A percentile compares a stretch with the other conserved stretches of the same genome.
Evolutionary conservation across 2,797 vertebrate genomes (phyloP).

Genomic region (Microctenopoma steveboyesi): DNA sequence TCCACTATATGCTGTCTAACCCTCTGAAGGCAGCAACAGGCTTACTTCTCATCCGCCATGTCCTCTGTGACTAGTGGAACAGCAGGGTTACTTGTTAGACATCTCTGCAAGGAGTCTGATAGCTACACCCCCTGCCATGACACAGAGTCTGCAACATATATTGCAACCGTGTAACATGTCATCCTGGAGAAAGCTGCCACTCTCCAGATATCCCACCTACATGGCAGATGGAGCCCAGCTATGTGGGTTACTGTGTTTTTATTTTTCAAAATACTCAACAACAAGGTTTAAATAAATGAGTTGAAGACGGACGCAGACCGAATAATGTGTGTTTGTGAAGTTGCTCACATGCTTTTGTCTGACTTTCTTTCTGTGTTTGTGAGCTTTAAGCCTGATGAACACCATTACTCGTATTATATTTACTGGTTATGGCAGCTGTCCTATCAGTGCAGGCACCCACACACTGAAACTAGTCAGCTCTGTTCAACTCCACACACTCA

Average conservation of each 20-base stretch:
- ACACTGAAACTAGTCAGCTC: constrained; percentile 30
- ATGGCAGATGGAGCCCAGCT: constrained; percentile 18
- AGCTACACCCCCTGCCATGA: constrained; percentile 54
- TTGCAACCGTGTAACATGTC: constrained; percentile 28
- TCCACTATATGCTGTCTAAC: constrained; percentile 18
- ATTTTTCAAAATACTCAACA: constrained; percentile 14
- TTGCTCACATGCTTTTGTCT: constrained; percentile 37
- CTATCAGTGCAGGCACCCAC: constrained; percentile 54
- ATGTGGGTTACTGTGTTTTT: neutral
- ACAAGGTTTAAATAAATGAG: constrained; percentile 19
- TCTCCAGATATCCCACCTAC: constrained; percentile 33
- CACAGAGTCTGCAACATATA: constrained; percentile 33
- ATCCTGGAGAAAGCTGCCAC: constrained; percentile 33
- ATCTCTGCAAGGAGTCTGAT: constrained; percentile 53
- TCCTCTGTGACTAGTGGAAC: constrained; percentile 54
- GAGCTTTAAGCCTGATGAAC: constrained; percentile 50
- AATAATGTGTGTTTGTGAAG: constrained; percentile 15
- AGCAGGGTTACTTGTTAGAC: constrained; percentile 62
- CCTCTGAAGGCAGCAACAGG: constrained; percentile 38
- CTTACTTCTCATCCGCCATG: constrained; percentile 27
- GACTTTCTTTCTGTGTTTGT: constrained; percentile 30
- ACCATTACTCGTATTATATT: constrained; percentile 45
- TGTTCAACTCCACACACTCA: constrained; percentile 37
- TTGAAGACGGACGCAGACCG: neutral
- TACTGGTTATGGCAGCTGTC: constrained; percentile 46